A percentile compares a stretch with the other conserved stretches of the same genome.
Evolutionary conservation across 2,113 vertebrate species (phyloP).

Genomic region (Nesoenas mayeri): DNA sequence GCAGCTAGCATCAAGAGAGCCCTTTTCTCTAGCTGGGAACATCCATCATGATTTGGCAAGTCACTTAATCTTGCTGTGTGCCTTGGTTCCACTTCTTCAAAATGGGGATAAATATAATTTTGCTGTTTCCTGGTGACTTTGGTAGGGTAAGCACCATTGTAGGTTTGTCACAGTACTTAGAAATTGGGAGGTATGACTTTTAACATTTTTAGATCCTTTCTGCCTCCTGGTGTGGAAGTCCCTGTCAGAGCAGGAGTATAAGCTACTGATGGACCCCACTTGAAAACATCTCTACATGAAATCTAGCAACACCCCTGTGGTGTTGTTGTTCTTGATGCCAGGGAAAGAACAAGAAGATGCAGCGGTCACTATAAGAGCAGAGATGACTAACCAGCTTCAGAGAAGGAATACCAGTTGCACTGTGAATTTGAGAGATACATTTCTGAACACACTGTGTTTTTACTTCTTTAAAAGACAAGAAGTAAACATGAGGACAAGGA

Average conservation of each 20-base stretch:
- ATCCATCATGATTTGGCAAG: background rate
- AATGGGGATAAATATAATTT: background rate
- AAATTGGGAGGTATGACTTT: background rate
- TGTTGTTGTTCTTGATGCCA: background rate
- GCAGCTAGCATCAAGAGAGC: background rate
- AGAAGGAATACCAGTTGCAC: background rate
- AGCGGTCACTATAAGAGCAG: fast-evolving
- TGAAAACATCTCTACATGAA: background rate
- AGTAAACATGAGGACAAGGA: background rate
- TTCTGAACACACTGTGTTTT: background rate
- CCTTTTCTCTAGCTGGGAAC: background rate
- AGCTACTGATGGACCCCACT: background rate
- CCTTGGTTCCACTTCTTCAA: background rate
- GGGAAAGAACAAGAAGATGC: background rate
- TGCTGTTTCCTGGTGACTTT: background rate
- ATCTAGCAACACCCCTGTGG: background rate
- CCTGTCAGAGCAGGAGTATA: background rate
- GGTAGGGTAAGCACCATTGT: background rate
- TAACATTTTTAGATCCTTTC: background rate
- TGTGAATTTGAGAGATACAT: background rate
- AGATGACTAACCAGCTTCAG: background rate
- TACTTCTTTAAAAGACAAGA: background rate
- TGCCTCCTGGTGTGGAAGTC: background rate
- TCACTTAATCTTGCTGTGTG: background rate
- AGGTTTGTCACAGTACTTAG: background rate